Percentiles rank a stretch among this genome's conserved stretches.
Evolutionary conservation across 2,797 vertebrate species (phyloP).

Genomic region (Hippocampus kuda): DNA sequence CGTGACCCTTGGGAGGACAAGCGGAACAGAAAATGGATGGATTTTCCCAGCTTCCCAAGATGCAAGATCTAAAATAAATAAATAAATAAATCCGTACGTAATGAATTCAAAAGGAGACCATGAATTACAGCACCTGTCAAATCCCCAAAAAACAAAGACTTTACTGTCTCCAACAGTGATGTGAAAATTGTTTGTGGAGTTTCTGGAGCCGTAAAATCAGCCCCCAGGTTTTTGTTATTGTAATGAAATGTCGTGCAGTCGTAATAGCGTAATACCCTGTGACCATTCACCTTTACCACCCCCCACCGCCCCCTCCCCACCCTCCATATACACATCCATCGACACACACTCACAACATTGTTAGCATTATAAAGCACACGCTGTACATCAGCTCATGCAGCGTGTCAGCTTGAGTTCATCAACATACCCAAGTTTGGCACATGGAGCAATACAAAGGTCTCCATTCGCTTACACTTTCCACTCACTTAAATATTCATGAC

Average conservation of each 20-base stretch:
- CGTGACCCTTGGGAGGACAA: no score
- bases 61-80: background rate
- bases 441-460: background rate
- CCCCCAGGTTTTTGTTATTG: background rate
- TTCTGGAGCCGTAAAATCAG: background rate
- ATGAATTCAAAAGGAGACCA: background rate
- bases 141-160: background rate
- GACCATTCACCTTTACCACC: background rate
- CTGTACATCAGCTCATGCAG: background rate
- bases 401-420: background rate
- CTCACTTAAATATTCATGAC: background rate
- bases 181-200: background rate
- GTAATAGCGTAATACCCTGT: background rate
- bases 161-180: background rate
- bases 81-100: no score
- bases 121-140: slow-evolving; percentile 1
- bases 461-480: background rate
- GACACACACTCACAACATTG: background rate
- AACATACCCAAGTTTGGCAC: background rate
- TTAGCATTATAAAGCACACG: background rate
- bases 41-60: background rate
- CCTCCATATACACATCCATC: no score
- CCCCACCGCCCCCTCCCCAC: no score
- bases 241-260: background rate
- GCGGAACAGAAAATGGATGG: no score